Evolutionary conservation across 2,888 invertebrate species (phyloP).

Genomic region (Pimpla rufipes): DNA sequence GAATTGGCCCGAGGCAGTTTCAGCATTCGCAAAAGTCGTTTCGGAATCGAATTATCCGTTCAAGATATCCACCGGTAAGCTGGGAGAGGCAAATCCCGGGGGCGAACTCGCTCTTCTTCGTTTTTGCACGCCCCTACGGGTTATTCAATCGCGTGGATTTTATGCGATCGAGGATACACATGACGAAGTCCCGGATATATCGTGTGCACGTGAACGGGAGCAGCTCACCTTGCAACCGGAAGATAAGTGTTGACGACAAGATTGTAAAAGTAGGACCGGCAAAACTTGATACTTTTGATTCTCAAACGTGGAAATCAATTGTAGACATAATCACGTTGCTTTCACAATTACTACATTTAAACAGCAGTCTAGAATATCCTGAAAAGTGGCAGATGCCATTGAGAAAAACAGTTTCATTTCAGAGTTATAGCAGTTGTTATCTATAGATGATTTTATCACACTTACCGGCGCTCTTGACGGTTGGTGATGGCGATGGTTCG

Average conservation of each 20-base stretch:
- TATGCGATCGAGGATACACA: no score
- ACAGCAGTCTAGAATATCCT: no score
- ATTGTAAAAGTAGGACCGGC: no score
- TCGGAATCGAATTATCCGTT: conserved; percentile 5
- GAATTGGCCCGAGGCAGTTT: not conserved
- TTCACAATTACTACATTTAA: no score
- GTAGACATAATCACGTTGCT: no score
- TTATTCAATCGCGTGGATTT: not conserved
- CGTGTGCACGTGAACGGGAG: no score
- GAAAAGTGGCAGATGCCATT: no score
- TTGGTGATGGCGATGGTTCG: conserved; percentile 80
- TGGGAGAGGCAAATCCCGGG: not conserved
- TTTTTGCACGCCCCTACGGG: not conserved
- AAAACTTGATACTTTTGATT: not conserved
- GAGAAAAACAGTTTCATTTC: no score
- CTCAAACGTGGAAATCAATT: no score
- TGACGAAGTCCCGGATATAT: no score
- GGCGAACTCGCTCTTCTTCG: not conserved
- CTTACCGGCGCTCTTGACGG: conserved; percentile 82
- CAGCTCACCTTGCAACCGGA: no score
- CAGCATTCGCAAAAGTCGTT: not conserved
- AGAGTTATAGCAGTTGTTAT: not conserved
- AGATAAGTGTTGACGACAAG: no score
- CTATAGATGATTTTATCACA: conserved; percentile 18
- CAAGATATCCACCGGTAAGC: not conserved